phyloP scores from a whole-genome alignment of 1,140 invertebrate species.

The Chelonus insularis region DNA sequence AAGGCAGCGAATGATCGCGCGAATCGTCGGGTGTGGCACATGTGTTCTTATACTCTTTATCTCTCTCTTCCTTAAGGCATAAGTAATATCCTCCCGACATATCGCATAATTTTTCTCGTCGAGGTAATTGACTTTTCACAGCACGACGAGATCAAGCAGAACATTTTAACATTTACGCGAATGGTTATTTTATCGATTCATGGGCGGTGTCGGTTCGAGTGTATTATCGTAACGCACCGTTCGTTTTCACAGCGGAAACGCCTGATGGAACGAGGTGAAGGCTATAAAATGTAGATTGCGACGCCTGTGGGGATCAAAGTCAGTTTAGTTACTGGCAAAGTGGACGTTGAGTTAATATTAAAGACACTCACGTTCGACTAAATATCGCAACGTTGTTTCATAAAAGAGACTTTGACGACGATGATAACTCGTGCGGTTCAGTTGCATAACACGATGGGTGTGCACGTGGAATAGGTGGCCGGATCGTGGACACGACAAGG shows the following conservation, averaged over 20 bases:
- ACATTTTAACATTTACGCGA: not conserved
- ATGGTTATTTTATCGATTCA: not conserved
- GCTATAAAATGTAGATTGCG: conserved; percentile 42
- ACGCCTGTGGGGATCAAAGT: conserved; percentile 24
- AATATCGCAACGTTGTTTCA: too few species aligned
- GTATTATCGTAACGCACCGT: conserved; percentile 21
- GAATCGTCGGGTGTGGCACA: conserved; percentile 26
- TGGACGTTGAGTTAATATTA: too few species aligned
- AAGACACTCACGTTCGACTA: too few species aligned
- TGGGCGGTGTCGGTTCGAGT: conserved; percentile 3
- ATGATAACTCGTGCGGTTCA: too few species aligned
- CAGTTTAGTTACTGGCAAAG: not conserved
- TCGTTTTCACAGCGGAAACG: conserved; percentile 49
- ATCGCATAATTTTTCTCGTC: not conserved
- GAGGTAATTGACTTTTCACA: conserved; percentile 5
- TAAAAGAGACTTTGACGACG: too few species aligned
- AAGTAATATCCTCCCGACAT: not conserved
- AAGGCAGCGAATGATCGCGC: not conserved
- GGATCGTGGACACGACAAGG: conserved; percentile 34
- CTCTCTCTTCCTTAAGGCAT: not conserved
- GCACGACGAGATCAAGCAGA: not conserved
- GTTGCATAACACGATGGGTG: conserved; percentile 37
- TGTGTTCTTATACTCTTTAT: not conserved
- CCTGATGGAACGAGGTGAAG: conserved; percentile 56
- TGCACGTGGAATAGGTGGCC: conserved; percentile 34